Percentiles rank a stretch among this genome's conserved stretches.
Conservation (phyloP, 2,113 vertebrate genomes). For the Rhodinocichla rosea region DNA sequence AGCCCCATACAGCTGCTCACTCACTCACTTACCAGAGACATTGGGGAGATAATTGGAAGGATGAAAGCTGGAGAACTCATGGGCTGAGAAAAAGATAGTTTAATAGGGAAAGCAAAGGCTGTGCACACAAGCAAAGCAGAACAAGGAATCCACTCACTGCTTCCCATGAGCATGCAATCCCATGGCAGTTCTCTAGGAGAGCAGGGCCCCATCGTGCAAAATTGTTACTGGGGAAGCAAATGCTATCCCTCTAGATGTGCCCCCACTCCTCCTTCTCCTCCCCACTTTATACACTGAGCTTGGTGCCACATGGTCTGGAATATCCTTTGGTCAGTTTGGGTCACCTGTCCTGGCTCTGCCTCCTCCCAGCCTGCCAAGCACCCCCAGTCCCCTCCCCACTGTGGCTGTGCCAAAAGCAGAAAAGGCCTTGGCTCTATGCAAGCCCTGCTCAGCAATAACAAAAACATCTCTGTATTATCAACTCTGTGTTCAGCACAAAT, state of each 20-base stretch:
- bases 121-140: neutral
- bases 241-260: neutral
- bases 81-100: neutral
- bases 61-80: neutral
- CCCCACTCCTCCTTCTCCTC: neutral
- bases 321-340: neutral
- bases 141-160: neutral
- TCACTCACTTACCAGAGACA: neutral
- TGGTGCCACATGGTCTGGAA: neutral
- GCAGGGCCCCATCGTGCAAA: too few species aligned
- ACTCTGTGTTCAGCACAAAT: neutral
- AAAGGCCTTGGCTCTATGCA: neutral
- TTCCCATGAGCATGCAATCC: neutral
- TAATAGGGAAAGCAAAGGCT: neutral
- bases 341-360: neutral
- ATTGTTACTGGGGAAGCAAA: neutral
- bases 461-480: neutral
- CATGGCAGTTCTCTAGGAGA: neutral
- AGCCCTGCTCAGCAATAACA: neutral
- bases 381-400: neutral
- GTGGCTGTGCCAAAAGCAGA: neutral
- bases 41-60: fast-evolving
- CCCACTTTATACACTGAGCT: neutral
- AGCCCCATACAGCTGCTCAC: neutral
- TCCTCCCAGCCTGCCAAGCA: fast-evolving